phyloP scores from a whole-genome alignment of 2,888 invertebrate species.

The Nezara viridula region DNA sequence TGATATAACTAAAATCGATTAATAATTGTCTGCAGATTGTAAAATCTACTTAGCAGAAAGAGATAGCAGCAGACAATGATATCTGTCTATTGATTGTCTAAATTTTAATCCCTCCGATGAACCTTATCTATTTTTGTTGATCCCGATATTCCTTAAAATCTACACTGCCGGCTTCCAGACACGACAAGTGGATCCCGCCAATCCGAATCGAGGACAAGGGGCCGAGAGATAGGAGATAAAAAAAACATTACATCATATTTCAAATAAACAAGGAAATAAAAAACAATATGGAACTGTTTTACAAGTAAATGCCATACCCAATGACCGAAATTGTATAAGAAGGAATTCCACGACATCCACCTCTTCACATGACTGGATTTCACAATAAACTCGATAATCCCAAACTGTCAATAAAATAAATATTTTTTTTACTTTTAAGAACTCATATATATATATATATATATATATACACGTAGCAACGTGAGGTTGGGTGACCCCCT shows the following conservation, averaged over 20 bases:
- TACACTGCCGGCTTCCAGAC: background rate
- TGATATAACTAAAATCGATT: background rate
- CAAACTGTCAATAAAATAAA: background rate
- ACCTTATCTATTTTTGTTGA: background rate
- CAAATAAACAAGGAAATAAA: background rate
- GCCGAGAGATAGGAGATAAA: background rate
- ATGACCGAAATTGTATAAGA: background rate
- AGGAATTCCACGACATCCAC: background rate
- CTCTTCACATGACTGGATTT: background rate
- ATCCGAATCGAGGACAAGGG: background rate
- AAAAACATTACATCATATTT: background rate
- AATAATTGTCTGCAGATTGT: background rate
- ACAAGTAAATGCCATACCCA: background rate
- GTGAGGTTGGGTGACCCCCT: no score
- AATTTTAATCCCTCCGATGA: background rate
- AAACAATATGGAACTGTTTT: background rate
- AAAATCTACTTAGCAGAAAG: background rate
- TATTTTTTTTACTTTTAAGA: no score
- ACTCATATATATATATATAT: no score
- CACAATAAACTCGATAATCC: background rate
- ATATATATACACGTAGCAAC: no score
- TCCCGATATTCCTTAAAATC: background rate
- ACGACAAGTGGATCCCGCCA: background rate
- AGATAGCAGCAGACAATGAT: background rate
- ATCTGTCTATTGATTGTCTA: background rate